Percentiles rank a stretch among this genome's conserved stretches.
phyloP scores from a whole-genome alignment of 2,888 invertebrate genomes.

The Phragmatobia fuliginosa region DNA sequence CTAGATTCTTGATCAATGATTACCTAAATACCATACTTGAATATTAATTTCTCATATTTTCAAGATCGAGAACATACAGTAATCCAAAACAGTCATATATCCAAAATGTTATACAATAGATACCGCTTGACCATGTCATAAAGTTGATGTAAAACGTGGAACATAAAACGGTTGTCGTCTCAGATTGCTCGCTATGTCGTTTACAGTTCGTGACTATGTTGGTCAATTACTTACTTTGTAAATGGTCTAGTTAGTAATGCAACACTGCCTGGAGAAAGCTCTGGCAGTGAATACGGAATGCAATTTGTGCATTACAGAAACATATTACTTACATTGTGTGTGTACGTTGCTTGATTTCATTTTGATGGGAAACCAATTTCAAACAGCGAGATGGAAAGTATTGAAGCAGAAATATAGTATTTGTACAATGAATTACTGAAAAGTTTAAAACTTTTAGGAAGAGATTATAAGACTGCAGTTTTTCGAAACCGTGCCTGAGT shows the following conservation, averaged over 20 bases:
- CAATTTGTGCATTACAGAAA: neutral
- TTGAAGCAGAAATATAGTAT: neutral
- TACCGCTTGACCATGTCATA: conserved; percentile 54
- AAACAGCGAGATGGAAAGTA: neutral
- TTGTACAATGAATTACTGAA: neutral
- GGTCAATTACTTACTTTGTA: conserved; percentile 46
- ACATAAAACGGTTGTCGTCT: conserved; percentile 53
- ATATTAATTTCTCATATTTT: neutral
- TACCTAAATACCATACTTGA: neutral
- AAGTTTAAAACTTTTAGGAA: too few relatives aligned
- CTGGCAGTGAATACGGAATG: neutral
- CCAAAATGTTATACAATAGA: conserved; percentile 48
- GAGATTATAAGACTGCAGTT: too few relatives aligned
- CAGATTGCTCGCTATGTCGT: conserved; percentile 44
- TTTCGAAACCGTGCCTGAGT: too few relatives aligned
- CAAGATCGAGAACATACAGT: conserved; percentile 13
- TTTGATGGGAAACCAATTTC: neutral
- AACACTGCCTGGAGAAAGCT: conserved; percentile 12
- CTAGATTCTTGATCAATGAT: neutral
- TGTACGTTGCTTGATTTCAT: neutral
- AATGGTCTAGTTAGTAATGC: conserved; percentile 11
- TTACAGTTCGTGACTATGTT: conserved; percentile 42
- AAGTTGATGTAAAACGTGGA: conserved; percentile 53
- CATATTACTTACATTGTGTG: neutral
- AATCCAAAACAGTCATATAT: conserved; percentile 19